Percentiles rank a stretch among this genome's conserved stretches.
These are phyloP conservation scores for Phasia obesa DNA, from an alignment of 2,888 invertebrate genomes.

Conservation along the genomic window DNA sequence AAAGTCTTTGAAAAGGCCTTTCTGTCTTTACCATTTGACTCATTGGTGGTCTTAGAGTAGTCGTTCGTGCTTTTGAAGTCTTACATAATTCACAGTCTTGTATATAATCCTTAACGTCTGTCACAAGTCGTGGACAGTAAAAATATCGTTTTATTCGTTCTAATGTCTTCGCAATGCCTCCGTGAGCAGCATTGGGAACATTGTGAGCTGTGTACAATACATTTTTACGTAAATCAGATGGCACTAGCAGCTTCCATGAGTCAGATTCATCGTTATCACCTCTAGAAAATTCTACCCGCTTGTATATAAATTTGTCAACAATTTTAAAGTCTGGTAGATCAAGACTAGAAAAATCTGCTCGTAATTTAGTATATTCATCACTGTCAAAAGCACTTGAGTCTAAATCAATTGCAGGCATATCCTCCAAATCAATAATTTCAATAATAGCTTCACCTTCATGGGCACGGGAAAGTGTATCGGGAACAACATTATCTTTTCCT, in stretches of 20 bases:
- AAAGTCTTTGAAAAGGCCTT: too few species aligned
- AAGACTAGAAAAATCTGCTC: not conserved
- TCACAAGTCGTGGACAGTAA: not conserved
- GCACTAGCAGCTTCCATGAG: not conserved
- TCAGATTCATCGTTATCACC: not conserved
- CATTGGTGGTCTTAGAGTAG: not conserved
- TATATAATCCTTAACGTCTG: too few species aligned
- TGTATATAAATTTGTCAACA: not conserved
- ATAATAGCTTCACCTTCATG: not conserved
- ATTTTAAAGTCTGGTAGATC: not conserved
- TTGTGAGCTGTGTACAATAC: not conserved
- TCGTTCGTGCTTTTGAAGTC: too few species aligned
- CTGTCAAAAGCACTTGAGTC: too few species aligned
- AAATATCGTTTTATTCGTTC: not conserved
- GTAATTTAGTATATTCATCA: too few species aligned
- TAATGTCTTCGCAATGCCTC: not conserved
- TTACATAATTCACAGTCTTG: too few species aligned
- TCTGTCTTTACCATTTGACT: too few species aligned
- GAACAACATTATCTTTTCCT: not conserved
- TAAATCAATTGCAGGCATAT: too few species aligned
- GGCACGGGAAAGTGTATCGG: not conserved
- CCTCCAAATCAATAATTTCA: too few species aligned
- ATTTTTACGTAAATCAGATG: not conserved
- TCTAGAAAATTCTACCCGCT: too few species aligned
- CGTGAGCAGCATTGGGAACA: not conserved